Percentiles rank a stretch among this genome's conserved stretches.
Conservation (phyloP, 2,113 vertebrate species). For the Saiga tatarica region DNA sequence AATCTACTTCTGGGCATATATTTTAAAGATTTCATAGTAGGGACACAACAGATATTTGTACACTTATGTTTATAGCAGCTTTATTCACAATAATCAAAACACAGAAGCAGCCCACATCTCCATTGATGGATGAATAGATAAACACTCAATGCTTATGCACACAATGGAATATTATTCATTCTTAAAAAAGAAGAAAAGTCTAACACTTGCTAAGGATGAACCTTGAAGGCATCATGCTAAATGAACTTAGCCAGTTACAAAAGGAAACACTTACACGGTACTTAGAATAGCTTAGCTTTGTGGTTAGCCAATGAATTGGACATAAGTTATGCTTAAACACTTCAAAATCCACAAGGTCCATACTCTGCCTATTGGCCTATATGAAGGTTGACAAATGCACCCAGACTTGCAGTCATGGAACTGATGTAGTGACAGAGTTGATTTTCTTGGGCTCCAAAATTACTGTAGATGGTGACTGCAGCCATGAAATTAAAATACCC, state of each 20-base stretch:
- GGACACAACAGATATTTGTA: neutral
- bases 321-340: neutral
- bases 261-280: neutral
- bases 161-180: neutral
- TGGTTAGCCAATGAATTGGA: neutral
- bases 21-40: neutral
- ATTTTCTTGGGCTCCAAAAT: neutral
- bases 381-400: neutral
- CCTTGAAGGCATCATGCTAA: neutral
- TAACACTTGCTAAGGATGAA: neutral
- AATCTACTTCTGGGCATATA: neutral
- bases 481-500: neutral
- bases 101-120: neutral
- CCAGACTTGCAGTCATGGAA: neutral
- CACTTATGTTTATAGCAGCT: neutral
- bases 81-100: neutral
- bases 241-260: neutral
- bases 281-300: neutral
- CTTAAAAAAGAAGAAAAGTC: neutral
- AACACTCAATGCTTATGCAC: neutral
- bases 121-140: neutral
- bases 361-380: neutral
- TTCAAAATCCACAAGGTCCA: neutral
- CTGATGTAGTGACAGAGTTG: neutral
- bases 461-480: neutral